These are phyloP conservation scores for Pungitius pungitius DNA, from an alignment of 2,113 vertebrate species.

Conservation along the genomic window DNA sequence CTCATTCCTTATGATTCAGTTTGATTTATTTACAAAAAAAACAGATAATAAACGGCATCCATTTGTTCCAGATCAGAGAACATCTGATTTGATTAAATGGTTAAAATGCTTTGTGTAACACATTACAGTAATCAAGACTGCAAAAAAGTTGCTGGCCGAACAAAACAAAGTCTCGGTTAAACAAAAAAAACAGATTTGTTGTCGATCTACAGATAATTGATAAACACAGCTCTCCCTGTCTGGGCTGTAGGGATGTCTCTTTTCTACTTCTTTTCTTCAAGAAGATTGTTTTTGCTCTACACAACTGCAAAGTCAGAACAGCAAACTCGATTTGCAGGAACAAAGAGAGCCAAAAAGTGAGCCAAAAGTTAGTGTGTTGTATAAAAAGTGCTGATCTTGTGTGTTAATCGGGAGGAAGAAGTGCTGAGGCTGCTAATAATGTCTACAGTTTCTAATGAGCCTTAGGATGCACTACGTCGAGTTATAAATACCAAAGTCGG, in stretches of 20 bases:
- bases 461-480: constrained; percentile 51
- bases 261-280: constrained; percentile 35
- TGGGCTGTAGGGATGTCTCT: constrained; percentile 3
- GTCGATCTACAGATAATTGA: neutral
- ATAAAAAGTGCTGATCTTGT: constrained; percentile 71
- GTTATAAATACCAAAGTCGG: constrained; percentile 58
- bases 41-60: neutral
- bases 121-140: neutral
- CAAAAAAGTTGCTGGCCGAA: neutral
- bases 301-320: constrained; percentile 21
- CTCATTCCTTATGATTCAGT: neutral
- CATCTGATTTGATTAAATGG: neutral
- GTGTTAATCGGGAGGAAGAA: constrained; percentile 50
- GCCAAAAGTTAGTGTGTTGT: constrained; percentile 48
- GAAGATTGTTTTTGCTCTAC: neutral
- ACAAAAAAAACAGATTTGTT: neutral
- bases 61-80: neutral
- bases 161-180: neutral
- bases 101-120: neutral
- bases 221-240: constrained; percentile 34
- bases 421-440: constrained; percentile 69
- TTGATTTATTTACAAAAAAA: neutral
- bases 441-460: constrained; percentile 60
- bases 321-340: constrained; percentile 34
- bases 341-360: constrained; percentile 38